Base-by-base conservation (phyloP, 2,113 vertebrate species). In the Nannobrachium achirus region DNA sequence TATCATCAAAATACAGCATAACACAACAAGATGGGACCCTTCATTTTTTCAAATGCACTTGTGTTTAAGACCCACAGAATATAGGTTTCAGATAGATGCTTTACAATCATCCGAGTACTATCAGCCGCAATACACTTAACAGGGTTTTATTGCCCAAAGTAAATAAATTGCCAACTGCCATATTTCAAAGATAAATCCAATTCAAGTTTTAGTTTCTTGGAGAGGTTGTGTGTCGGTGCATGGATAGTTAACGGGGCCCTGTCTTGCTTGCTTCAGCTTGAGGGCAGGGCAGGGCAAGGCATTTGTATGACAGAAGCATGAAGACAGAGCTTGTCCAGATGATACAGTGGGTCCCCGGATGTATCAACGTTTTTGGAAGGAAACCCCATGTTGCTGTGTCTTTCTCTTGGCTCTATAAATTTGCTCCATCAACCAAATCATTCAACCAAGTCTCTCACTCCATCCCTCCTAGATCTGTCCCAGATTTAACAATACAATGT, bases 191-290 rank as follows among this genome's bases (percentile, higher is more conserved):
- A 86, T 75, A 62, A 77, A 63, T 48, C 59, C 48, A 61, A 73
- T 38, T n/a, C 48, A 1, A 50, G 71, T 63, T 65, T 59, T 48
- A 56, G 81, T 78, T 67, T 33, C 69, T 8, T 16, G 9, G 44
- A 16, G 15, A 66, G 56, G 51, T 19, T 70, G 5, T 53, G 53
- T 76, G 71, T 58, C n/a, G 25, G 40, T 46, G 71, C 80, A 66
- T 67, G 14, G 77, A 84, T 80, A 89, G 88, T 84, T 78, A 16
- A 76, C 82, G 74, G 68, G 56, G 59, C 62, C 44, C 72, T 56
- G 61, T 48, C 51, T 65, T 71, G 69, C 78, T 64, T 76, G 69
- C 78, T 64, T 76, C 46, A 46, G 25, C 25, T 33, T 33, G n/a
- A n/a, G 1, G 73, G 81, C 56, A 4, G 14, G 42, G 63, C 51